Evolutionary conservation across 2,888 invertebrate species (phyloP).

Genomic region (Oscheius sp.): DNA sequence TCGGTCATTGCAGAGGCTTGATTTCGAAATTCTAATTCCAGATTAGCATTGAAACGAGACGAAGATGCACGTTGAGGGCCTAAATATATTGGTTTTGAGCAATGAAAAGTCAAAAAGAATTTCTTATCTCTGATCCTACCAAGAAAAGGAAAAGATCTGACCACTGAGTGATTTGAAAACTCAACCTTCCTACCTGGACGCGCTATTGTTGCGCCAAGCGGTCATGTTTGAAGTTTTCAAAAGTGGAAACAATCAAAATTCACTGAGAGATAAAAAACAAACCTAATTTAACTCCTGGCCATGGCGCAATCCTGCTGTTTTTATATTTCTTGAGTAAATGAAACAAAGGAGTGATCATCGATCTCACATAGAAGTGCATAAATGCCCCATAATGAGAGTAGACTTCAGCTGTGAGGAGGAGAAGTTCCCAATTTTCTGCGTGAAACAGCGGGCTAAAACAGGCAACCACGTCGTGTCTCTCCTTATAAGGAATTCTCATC

Average conservation of each 20-base stretch:
- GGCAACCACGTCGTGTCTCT: constrained; percentile 51
- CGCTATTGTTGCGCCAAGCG: no score
- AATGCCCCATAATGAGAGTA: constrained; percentile 64
- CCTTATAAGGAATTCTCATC: constrained; percentile 31
- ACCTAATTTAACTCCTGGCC: constrained; percentile 54
- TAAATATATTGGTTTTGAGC: background rate
- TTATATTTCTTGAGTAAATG: constrained; percentile 42
- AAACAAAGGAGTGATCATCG: constrained; percentile 59
- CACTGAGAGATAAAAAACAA: no score
- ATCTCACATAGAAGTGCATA: constrained; percentile 63
- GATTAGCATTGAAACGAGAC: constrained; percentile 57
- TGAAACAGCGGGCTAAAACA: constrained; percentile 66
- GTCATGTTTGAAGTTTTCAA: no score
- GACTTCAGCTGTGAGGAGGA: constrained; percentile 56
- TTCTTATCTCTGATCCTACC: no score
- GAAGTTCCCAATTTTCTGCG: constrained; percentile 66
- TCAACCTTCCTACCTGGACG: no score
- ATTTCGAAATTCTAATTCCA: constrained; percentile 64
- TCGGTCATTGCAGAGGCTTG: constrained; percentile 66
- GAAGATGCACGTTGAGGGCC: constrained; percentile 34
- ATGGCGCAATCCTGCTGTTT: constrained; percentile 51
- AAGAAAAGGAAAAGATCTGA: no score
- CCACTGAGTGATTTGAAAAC: no score
- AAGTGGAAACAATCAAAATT: no score
- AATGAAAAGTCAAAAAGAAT: background rate